Conservation (phyloP, 2,113 vertebrate genomes). For the Pica pica region DNA sequence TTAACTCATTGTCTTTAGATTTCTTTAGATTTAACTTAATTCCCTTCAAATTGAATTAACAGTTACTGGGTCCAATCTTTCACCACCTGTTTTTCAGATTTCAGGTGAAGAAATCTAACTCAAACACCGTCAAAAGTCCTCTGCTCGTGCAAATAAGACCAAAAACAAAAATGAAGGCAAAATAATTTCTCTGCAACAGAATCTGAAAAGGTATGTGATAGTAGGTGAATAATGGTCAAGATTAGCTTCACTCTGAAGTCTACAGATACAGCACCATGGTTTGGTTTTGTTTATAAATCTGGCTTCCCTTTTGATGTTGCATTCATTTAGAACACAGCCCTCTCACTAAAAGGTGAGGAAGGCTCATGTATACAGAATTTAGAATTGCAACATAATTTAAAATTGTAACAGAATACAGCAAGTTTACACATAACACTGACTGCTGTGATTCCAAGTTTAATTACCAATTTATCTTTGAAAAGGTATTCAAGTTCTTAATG, state of each 20-base stretch:
- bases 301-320: constrained; percentile 1
- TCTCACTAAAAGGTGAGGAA: not conserved
- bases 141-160: not conserved
- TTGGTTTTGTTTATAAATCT: not conserved
- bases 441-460: not conserved
- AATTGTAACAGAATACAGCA: not conserved
- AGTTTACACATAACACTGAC: not conserved
- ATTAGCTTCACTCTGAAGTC: not conserved
- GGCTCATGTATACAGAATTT: not conserved
- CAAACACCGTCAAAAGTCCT: not conserved
- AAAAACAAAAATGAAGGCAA: constrained; percentile 1
- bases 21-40: not conserved
- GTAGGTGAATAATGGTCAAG: not conserved
- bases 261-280: constrained; percentile 6
- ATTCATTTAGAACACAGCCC: not conserved
- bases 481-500: not conserved
- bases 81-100: not conserved
- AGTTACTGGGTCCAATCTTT: not conserved
- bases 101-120: not conserved
- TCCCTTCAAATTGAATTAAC: not conserved
- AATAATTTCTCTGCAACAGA: not conserved
- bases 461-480: not conserved
- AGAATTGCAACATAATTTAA: not conserved
- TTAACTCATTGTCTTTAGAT: not conserved
- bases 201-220: not conserved